phyloP scores from a whole-genome alignment of 2,113 vertebrate species.

The Megaceryle maxima region DNA sequence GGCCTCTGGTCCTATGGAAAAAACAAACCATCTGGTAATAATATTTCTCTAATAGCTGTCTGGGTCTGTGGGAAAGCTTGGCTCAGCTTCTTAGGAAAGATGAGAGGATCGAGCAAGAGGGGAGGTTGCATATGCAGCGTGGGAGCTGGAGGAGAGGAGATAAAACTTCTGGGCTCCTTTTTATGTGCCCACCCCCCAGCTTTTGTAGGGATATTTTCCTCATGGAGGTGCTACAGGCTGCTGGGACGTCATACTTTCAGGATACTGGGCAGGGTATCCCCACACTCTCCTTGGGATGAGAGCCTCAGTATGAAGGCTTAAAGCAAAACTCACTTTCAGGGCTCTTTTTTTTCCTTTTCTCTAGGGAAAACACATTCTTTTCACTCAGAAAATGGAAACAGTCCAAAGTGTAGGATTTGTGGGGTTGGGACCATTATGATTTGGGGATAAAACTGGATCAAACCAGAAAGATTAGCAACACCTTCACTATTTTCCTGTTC shows the following conservation, averaged over 20 bases:
- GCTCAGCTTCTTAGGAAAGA: slow-evolving; percentile 56
- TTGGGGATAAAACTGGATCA: background rate
- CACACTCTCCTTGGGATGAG: fast-evolving
- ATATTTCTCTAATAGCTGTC: slow-evolving; percentile 70
- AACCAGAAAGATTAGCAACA: background rate
- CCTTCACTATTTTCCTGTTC: background rate
- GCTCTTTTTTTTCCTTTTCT: background rate
- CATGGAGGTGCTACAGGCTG: fast-evolving
- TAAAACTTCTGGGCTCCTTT: fast-evolving
- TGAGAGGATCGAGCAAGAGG: background rate
- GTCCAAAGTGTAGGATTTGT: fast-evolving
- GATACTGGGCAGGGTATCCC: background rate
- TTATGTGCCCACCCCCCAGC: background rate
- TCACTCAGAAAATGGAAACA: background rate
- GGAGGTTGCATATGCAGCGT: background rate
- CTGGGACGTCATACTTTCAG: fast-evolving
- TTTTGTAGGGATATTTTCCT: background rate
- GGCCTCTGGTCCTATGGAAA: slow-evolving; percentile 66
- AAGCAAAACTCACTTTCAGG: background rate
- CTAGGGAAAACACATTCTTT: background rate
- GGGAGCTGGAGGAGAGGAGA: background rate
- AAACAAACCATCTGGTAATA: slow-evolving; percentile 75
- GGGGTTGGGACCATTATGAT: fast-evolving
- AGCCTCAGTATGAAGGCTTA: background rate
- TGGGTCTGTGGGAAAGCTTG: slow-evolving; percentile 67